These are phyloP conservation scores for Patagioenas fasciata DNA, from an alignment of 2,113 vertebrate genomes.

Conservation along the genomic window DNA sequence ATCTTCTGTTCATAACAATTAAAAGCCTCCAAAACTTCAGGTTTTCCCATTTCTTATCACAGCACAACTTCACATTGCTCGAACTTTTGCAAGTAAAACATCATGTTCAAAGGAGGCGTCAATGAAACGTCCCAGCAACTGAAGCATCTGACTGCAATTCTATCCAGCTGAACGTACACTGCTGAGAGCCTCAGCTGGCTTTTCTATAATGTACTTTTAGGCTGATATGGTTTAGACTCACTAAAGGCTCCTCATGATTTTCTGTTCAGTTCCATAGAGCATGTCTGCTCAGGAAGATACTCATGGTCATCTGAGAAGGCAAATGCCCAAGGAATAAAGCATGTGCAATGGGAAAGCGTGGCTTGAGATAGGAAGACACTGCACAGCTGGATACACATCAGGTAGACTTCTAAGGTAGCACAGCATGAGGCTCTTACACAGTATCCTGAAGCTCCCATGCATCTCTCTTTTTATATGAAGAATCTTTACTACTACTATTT, in stretches of 20 bases:
- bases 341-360: not conserved
- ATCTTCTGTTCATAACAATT: not conserved
- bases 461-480: not conserved
- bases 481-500: not conserved
- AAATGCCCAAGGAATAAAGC: not conserved
- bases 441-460: not conserved
- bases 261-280: not conserved
- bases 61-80: accelerated
- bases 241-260: too few species aligned
- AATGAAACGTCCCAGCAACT: not conserved
- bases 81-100: not conserved
- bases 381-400: not conserved
- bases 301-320: not conserved
- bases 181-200: not conserved
- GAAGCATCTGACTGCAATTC: not conserved
- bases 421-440: not conserved
- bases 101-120: not conserved
- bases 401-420: not conserved
- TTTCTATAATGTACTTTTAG: not conserved
- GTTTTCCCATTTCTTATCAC: not conserved
- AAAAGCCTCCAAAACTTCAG: not conserved
- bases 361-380: not conserved
- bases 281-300: not conserved
- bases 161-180: accelerated
- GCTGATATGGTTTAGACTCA: not conserved